Percentiles rank a stretch among this genome's conserved stretches.
These are phyloP conservation scores for Aphaenogaster rudis DNA, from an alignment of 1,140 invertebrate species.

Conservation along the genomic window DNA sequence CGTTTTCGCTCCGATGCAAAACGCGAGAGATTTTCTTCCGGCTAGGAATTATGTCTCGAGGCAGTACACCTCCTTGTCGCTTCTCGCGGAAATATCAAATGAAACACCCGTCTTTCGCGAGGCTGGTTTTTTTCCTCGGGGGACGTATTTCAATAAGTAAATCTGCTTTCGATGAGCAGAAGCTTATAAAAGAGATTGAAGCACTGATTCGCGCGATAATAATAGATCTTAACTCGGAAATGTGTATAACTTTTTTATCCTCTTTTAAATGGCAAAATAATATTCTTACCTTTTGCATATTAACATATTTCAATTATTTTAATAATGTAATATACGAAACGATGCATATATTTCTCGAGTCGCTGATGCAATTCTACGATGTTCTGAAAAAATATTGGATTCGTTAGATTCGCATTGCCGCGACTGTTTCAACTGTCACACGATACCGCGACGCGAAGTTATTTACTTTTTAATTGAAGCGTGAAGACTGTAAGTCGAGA, in stretches of 20 bases:
- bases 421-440: not conserved
- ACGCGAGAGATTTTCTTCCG: slow-evolving; percentile 18
- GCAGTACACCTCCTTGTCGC: slow-evolving; percentile 2
- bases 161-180: not conserved
- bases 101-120: slow-evolving; percentile 1
- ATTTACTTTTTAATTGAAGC: slow-evolving; percentile 30
- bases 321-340: not conserved
- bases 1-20: slow-evolving; percentile 29
- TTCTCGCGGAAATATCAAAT: not conserved
- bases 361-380: not conserved
- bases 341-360: not conserved
- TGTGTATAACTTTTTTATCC: not conserved
- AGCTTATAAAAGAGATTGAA: not conserved
- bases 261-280: not conserved
- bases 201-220: not conserved
- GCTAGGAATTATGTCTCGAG: slow-evolving; percentile 13
- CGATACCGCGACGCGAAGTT: not conserved
- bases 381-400: slow-evolving; percentile 5
- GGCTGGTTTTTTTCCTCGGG: not conserved
- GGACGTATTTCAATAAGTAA: not conserved
- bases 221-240: not conserved
- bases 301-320: not conserved
- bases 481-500: not conserved
- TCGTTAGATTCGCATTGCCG: not conserved
- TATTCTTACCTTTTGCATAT: not conserved